These are phyloP conservation scores for Hydrolagus affinis DNA, from an alignment of 2,113 vertebrate species.

Conservation along the genomic window DNA sequence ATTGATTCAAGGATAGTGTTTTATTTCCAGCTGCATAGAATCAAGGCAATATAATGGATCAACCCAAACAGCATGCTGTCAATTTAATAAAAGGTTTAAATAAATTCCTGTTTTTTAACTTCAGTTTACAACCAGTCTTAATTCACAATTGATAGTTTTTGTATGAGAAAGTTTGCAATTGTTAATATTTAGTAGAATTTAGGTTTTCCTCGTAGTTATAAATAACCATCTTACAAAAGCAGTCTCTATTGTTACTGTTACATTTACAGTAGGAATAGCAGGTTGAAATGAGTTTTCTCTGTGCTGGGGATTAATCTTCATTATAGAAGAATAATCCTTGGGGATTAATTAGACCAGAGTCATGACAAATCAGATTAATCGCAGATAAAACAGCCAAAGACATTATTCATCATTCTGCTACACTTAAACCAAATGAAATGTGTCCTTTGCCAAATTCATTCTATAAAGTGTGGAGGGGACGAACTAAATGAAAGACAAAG, in stretches of 20 bases:
- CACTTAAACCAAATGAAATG: conserved; percentile 27
- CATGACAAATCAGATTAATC: conserved; percentile 31
- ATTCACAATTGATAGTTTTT: too few relatives aligned
- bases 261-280: neutral
- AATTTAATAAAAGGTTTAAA: neutral
- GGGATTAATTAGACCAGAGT: conserved; percentile 30
- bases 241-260: neutral
- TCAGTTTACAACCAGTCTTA: neutral
- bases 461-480: neutral
- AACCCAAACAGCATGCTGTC: neutral
- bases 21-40: neutral
- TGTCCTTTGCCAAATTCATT: conserved; percentile 16
- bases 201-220: neutral
- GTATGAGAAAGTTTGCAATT: too few relatives aligned
- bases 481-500: neutral
- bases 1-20: neutral
- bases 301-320: conserved; percentile 23
- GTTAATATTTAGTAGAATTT: too few relatives aligned
- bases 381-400: conserved; percentile 27
- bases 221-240: neutral
- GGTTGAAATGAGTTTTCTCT: conserved; percentile 30
- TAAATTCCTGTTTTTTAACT: neutral
- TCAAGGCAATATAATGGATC: neutral
- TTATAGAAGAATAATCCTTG: conserved; percentile 22
- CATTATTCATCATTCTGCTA: conserved; percentile 29